phyloP scores from a whole-genome alignment of 2,888 invertebrate species.

The Allolobophora icterica region DNA sequence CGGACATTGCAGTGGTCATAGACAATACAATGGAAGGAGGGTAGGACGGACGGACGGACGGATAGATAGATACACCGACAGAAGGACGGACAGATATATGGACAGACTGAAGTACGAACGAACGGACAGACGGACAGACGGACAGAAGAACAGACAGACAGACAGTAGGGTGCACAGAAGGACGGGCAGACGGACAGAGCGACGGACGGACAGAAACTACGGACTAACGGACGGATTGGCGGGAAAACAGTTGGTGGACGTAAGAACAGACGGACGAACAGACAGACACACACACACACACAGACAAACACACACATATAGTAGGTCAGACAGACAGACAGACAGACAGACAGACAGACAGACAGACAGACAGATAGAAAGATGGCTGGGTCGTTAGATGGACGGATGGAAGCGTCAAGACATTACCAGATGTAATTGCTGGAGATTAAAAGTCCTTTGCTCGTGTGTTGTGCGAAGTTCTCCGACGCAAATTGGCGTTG shows the following conservation, averaged over 20 bases:
- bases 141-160: neutral
- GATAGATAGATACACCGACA: too few species aligned
- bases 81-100: too few species aligned
- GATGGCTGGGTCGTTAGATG: neutral
- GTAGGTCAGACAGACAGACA: neutral
- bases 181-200: neutral
- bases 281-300: neutral
- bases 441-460: neutral
- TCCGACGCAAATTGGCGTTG: neutral
- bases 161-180: neutral
- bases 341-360: neutral
- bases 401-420: too few species aligned
- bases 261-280: neutral
- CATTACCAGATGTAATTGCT: too few species aligned
- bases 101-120: too few species aligned
- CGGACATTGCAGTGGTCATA: too few species aligned
- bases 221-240: neutral
- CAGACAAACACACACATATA: neutral
- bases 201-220: neutral
- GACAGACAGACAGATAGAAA: neutral
- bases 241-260: neutral
- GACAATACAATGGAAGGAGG: too few species aligned
- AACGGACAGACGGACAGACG: too few species aligned
- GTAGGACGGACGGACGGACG: too few species aligned
- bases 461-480: neutral